These are phyloP conservation scores for Caenorhabditis remanei DNA, from an alignment of 1,140 invertebrate genomes.

Conservation along the genomic window DNA sequence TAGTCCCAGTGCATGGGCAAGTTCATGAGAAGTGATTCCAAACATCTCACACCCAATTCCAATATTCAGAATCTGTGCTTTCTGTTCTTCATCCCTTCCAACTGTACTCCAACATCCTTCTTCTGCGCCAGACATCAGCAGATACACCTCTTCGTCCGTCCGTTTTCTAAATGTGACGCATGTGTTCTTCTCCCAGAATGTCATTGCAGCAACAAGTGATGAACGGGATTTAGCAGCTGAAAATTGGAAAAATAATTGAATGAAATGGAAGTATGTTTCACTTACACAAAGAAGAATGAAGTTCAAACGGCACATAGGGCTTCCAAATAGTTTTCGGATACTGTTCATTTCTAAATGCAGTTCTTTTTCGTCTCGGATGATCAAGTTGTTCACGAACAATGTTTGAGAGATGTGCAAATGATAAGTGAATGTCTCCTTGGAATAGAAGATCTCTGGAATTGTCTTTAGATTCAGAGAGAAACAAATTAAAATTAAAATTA, in stretches of 20 bases:
- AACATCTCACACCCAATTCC: constrained; percentile 50
- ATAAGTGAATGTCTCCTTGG: constrained; percentile 51
- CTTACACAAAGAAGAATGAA: constrained; percentile 44
- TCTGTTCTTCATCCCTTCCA: constrained; percentile 41
- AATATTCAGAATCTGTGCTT: constrained; percentile 42
- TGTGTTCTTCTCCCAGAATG: constrained; percentile 52
- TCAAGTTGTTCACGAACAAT: constrained; percentile 44
- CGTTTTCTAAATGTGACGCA: constrained; percentile 37
- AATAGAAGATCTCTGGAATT: constrained; percentile 49
- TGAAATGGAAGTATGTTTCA: not conserved
- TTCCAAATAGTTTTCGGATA: constrained; percentile 48
- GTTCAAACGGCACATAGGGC: constrained; percentile 16
- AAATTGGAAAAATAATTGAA: not conserved
- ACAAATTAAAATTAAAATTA: not conserved
- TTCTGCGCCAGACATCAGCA: constrained; percentile 13
- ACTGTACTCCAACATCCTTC: constrained; percentile 59
- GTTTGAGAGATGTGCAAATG: constrained; percentile 32
- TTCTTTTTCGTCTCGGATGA: constrained; percentile 34
- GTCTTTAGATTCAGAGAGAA: not conserved
- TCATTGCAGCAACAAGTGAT: constrained; percentile 25
- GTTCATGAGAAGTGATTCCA: constrained; percentile 55
- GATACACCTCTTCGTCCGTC: constrained; percentile 33
- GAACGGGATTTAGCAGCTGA: constrained; percentile 32
- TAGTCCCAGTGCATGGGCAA: constrained; percentile 53
- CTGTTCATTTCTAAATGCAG: not conserved